A percentile compares a stretch with the other conserved stretches of the same genome.
These are phyloP conservation scores for Saccopteryx leptura DNA, from an alignment of 2,113 vertebrate species.

Conservation along the genomic window DNA sequence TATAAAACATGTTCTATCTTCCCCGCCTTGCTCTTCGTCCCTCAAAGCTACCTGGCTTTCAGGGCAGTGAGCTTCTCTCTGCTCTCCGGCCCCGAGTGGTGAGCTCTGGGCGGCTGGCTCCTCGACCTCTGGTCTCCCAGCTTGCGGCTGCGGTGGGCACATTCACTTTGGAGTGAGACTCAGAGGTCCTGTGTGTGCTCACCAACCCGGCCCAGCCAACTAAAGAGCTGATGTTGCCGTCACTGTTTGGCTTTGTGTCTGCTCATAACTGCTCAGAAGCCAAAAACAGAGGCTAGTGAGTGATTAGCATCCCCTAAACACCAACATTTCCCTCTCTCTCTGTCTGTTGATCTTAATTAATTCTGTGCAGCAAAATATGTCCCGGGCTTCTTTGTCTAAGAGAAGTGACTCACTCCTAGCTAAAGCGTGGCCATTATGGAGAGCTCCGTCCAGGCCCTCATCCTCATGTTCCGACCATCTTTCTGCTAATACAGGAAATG, in stretches of 20 bases:
- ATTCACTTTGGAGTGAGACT: not conserved
- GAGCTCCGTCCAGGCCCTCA: constrained; percentile 19
- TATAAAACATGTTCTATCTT: not conserved
- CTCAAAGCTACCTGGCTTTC: too few species aligned
- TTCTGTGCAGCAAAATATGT: constrained; percentile 44
- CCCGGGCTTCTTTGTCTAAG: constrained; percentile 44
- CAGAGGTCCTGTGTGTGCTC: not conserved
- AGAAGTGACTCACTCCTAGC: not conserved
- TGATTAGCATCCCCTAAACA: constrained; percentile 72
- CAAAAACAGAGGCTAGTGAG: constrained; percentile 69
- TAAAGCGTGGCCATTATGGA: constrained; percentile 41
- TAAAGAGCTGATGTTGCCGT: constrained; percentile 62
- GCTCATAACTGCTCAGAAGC: constrained; percentile 77
- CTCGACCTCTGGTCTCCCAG: not conserved
- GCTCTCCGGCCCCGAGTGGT: not conserved
- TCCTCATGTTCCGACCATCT: not conserved
- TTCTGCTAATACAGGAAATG: constrained; percentile 17
- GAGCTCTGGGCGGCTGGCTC: too few species aligned
- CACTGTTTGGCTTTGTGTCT: constrained; percentile 67
- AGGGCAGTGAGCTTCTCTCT: not conserved
- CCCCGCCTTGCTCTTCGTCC: not conserved
- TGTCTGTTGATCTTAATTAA: constrained; percentile 76
- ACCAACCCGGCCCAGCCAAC: constrained; percentile 62
- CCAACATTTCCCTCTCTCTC: constrained; percentile 49
- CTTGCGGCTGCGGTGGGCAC: not conserved